Conservation (phyloP, 2,888 invertebrate species). For the Nemotelus pantherinus region DNA sequence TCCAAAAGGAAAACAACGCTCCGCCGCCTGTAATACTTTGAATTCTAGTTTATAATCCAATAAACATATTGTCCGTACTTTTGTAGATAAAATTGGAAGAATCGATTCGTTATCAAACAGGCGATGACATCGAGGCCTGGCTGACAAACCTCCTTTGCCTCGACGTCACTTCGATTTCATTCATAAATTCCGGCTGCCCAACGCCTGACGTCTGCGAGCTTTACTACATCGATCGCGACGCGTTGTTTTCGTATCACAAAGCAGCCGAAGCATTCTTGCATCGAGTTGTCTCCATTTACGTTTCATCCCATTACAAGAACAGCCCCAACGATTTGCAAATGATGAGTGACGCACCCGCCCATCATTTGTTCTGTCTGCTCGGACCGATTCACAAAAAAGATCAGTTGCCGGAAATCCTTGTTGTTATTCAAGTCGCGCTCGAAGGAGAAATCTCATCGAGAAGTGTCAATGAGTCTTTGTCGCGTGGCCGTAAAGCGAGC, state of each 20-base stretch:
- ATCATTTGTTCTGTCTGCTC: slow-evolving; percentile 94
- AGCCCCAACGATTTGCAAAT: slow-evolving; percentile 98
- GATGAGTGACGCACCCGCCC: slow-evolving; percentile 98
- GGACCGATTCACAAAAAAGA: slow-evolving; percentile 82
- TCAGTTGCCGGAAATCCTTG: slow-evolving; percentile 90
- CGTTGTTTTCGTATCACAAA: slow-evolving; percentile 95
- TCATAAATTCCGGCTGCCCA: slow-evolving; percentile 82
- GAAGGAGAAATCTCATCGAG: slow-evolving; percentile 76
- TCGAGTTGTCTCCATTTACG: slow-evolving; percentile 90
- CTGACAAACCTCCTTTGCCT: slow-evolving; percentile 89
- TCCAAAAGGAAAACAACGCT: slow-evolving; percentile 73
- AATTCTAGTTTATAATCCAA: neutral
- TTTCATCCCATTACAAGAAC: slow-evolving; percentile 99
- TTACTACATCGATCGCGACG: slow-evolving; percentile 88
- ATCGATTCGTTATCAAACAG: slow-evolving; percentile 90
- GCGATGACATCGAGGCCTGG: slow-evolving; percentile 92
- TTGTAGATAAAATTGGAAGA: slow-evolving; percentile 83
- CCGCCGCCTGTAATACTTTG: slow-evolving; percentile 68
- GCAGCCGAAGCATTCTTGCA: slow-evolving; percentile 94
- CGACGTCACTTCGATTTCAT: slow-evolving; percentile 77
- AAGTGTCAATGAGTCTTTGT: slow-evolving; percentile 80
- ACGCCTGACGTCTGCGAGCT: slow-evolving; percentile 89
- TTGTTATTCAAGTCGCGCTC: slow-evolving; percentile 85
- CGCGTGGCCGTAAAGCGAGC: slow-evolving; percentile 88
- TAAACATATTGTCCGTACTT: neutral